A percentile compares a stretch with the other conserved stretches of the same genome.
Conservation (phyloP, 1,140 invertebrate genomes). For the Eurosta solidaginis region DNA sequence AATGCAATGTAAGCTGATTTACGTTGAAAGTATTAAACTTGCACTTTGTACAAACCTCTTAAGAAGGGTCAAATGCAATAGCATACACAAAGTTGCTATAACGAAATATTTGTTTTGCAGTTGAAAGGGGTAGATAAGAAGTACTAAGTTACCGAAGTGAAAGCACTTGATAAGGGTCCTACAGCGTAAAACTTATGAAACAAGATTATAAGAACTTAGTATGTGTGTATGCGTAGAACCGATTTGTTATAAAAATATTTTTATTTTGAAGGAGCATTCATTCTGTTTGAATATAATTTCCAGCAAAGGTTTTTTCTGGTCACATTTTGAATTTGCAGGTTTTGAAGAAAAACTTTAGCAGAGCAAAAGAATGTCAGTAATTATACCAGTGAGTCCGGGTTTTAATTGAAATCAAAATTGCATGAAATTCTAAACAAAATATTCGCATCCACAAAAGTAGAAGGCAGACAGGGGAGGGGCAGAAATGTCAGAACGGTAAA, state of each 20-base stretch:
- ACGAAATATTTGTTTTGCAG: background rate
- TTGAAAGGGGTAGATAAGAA: background rate
- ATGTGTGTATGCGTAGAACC: too few species aligned
- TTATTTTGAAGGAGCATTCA: background rate
- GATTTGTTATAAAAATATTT: background rate
- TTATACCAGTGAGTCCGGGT: too few species aligned
- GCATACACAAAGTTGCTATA: background rate
- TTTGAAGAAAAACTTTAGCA: background rate
- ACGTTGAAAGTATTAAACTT: background rate
- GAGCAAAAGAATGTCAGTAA: too few species aligned
- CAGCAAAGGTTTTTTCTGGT: background rate
- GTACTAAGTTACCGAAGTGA: background rate
- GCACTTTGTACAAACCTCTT: slow-evolving; percentile 4
- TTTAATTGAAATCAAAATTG: too few species aligned
- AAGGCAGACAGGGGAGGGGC: too few species aligned
- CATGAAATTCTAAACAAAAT: too few species aligned
- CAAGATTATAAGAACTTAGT: background rate
- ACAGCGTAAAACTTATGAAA: background rate
- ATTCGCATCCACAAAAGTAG: too few species aligned
- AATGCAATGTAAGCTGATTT: slow-evolving; percentile 23
- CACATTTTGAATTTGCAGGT: background rate
- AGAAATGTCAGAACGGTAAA: too few species aligned
- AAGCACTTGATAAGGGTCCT: background rate
- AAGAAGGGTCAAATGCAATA: background rate
- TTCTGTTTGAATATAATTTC: background rate